Conservation (phyloP, 2,797 vertebrate species). For the Cuculus canorus region DNA sequence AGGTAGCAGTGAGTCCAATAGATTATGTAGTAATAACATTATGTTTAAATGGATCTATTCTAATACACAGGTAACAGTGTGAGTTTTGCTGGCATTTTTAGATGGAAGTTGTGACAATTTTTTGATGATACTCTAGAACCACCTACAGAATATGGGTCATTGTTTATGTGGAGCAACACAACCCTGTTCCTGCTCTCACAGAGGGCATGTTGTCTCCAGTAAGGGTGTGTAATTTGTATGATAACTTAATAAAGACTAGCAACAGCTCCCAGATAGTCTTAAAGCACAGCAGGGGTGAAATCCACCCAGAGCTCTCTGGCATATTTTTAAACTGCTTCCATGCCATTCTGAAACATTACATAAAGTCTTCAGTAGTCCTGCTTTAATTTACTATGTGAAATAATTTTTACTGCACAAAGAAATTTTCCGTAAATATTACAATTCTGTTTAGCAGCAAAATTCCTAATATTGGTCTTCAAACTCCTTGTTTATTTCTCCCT, state of each 20-base stretch:
- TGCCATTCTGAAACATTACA: conserved; percentile 18
- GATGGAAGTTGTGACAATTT: conserved; percentile 36
- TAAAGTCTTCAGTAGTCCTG: background rate
- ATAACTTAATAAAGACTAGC: background rate
- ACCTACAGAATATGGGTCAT: conserved; percentile 18
- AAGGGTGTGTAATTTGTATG: conserved; percentile 29
- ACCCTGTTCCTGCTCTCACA: background rate
- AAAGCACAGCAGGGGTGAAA: conserved; percentile 27
- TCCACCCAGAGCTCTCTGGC: background rate
- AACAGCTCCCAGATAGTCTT: conserved; percentile 31
- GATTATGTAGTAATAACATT: background rate
- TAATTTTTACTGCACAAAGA: background rate
- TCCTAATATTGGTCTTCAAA: conserved; percentile 2
- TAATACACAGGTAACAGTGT: background rate
- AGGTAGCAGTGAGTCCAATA: background rate
- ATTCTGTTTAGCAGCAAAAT: background rate
- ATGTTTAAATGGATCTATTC: background rate
- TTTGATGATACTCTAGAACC: conserved; percentile 14
- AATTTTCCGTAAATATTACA: background rate
- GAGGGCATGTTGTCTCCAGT: conserved; percentile 10
- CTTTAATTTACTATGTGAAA: conserved; percentile 15
- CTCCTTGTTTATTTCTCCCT: background rate
- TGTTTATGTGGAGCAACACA: conserved; percentile 22
- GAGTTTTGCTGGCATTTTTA: background rate
- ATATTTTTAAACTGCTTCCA: conserved; percentile 8